These are phyloP conservation scores for Ascidia mentula DNA, from an alignment of 23 tunicate genomes.

Conservation along the genomic window DNA sequence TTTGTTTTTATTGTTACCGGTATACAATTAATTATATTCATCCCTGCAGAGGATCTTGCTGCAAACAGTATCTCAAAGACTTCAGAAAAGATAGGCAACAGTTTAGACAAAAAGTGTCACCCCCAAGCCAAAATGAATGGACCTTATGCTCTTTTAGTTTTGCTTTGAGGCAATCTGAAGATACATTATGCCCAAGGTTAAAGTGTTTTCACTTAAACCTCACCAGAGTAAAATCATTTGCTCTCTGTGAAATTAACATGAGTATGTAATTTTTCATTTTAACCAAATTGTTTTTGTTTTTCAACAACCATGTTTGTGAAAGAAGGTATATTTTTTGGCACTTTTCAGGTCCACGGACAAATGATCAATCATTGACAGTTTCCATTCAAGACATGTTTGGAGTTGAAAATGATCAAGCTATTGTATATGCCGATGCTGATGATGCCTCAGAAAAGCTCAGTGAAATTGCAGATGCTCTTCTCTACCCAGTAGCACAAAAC, in stretches of 20 bases:
- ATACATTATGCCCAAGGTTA: background rate
- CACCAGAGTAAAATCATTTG: background rate
- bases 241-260: background rate
- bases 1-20: background rate
- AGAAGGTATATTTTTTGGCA: too few species aligned
- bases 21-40: background rate
- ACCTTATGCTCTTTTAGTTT: background rate
- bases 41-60: background rate
- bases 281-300: too few species aligned
- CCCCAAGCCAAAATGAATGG: background rate
- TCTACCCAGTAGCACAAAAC: background rate
- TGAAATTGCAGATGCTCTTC: conserved; percentile 48
- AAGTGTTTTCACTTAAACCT: background rate
- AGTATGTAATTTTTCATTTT: background rate
- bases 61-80: background rate
- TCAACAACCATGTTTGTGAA: too few species aligned
- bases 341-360: too few species aligned
- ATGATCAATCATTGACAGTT: too few species aligned
- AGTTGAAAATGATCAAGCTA: background rate
- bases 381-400: conserved; percentile 24
- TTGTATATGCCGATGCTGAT: conserved; percentile 36
- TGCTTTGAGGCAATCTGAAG: background rate
- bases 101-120: background rate
- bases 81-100: background rate
- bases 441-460: conserved; percentile 63